phyloP scores from a whole-genome alignment of 2,797 vertebrate species.

The Xerus rutilus region DNA sequence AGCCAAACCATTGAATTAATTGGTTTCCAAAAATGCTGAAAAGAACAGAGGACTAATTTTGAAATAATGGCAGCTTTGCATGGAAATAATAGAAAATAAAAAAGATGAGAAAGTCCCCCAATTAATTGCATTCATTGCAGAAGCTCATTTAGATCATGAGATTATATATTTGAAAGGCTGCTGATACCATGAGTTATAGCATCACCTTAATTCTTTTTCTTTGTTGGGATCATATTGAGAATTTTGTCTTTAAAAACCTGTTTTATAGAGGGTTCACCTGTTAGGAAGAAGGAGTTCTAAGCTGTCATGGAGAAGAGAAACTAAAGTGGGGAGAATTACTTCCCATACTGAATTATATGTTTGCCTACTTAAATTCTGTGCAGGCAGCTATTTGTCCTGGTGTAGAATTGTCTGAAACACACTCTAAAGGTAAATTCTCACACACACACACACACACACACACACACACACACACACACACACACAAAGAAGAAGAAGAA shows the following conservation, averaged over 20 bases:
- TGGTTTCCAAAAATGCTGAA: conserved; percentile 67
- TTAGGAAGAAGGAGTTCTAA: neutral
- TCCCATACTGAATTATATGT: neutral
- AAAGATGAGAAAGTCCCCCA: neutral
- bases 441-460: neutral
- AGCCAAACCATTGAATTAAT: neutral
- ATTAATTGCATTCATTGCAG: neutral
- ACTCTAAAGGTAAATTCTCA: neutral
- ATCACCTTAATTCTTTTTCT: neutral
- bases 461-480: too few relatives aligned
- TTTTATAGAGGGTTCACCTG: neutral
- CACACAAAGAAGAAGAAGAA: neutral
- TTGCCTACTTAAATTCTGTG: neutral
- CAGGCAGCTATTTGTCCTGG: neutral
- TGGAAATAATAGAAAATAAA: conserved; percentile 15
- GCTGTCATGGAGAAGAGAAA: neutral
- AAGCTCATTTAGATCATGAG: neutral
- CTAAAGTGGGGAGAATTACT: neutral
- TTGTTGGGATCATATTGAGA: neutral
- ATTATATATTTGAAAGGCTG: neutral
- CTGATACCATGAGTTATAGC: neutral
- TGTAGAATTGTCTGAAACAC: neutral
- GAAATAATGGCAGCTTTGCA: neutral
- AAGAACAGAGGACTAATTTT: neutral
- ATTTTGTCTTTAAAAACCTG: conserved; percentile 27